phyloP scores from a whole-genome alignment of 2,888 invertebrate genomes.

The Agonopterix arenella region DNA sequence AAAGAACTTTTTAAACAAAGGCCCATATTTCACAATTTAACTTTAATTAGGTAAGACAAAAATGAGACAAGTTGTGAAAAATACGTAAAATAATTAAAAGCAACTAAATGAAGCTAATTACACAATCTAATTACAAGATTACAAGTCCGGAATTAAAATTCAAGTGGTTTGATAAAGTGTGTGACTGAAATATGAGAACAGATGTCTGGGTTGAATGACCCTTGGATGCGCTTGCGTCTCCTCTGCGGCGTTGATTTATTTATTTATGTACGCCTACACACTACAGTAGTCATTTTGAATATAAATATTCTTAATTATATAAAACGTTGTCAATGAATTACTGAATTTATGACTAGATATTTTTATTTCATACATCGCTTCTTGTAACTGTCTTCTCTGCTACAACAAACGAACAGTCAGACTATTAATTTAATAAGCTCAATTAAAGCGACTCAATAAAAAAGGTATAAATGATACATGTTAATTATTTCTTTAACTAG shows the following conservation, averaged over 20 bases:
- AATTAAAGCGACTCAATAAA: background rate
- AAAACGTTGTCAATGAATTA: slow-evolving; percentile 20
- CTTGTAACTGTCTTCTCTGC: too few species aligned
- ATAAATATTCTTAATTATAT: slow-evolving; percentile 27
- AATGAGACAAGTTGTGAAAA: background rate
- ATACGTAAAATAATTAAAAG: background rate
- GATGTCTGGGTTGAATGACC: slow-evolving; percentile 69
- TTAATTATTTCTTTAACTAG: slow-evolving; percentile 3
- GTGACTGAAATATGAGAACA: slow-evolving; percentile 66
- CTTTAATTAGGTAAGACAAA: too few species aligned
- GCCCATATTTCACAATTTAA: too few species aligned
- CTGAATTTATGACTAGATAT: slow-evolving; percentile 13
- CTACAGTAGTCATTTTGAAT: slow-evolving; percentile 31
- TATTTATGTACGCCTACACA: slow-evolving; percentile 43
- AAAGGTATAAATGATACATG: background rate
- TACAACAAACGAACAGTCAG: too few species aligned
- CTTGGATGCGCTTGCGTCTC: slow-evolving; percentile 31
- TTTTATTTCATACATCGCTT: too few species aligned
- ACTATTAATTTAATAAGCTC: background rate
- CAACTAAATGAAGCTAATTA: slow-evolving; percentile 3
- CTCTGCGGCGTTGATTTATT: slow-evolving; percentile 42
- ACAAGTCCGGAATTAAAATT: slow-evolving; percentile 30
- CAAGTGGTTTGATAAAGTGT: slow-evolving; percentile 50
- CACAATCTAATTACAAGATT: slow-evolving; percentile 31
- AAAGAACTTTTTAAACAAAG: too few species aligned